Evolutionary conservation across 2,797 vertebrate species (phyloP), one percentile per base, ranked within the genome.

Genomic region (Valencia hispanica): DNA sequence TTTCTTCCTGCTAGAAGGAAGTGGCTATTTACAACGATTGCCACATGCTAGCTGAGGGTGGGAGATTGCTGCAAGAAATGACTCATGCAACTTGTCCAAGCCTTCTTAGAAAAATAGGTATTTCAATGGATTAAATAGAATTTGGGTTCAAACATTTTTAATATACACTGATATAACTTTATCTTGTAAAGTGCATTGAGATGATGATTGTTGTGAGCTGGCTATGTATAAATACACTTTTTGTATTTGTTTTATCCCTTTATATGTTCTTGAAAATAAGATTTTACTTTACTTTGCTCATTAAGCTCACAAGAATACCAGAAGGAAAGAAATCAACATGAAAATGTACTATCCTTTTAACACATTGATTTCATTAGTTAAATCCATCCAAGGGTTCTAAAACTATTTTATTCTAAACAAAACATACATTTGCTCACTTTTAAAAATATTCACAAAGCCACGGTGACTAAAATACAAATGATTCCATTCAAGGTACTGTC

Each of bases 381-480:
- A 27, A 27, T 27, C 53, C 8, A 55, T 55, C 53, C 2, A 55
- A 55, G 53, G 25, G 25, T 55, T 55, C 4, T n/a, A 53, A 53
- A 22, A 8, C 1, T 53, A 55, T 55, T 45, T 68, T n/a, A 27
- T 41, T 45, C 25, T 27, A 1, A 68, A 45, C 45, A 12, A 30
- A 47, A 30, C 9, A 47, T 47, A 55, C 32, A 9, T 4, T 8
- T 6, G 43, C 57, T 25, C 4, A 55, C 47, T n/a, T n/a, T n/a
- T n/a, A n/a, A n/a, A 72, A 5, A 34, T 15, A 69, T 78, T 53
- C 22, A 70, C 20, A n/a, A 65, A 70, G 32, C 30, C 22, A 22
- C 32, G 12, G 9, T 65, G 63, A n/a, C 39, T 6, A 0, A 36
- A 45, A 50, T 48, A 18, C 72, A 61, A 51, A 74, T 72, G 18